Base-by-base conservation (phyloP, 2,113 vertebrate species). In the Collichthys lucidus region DNA sequence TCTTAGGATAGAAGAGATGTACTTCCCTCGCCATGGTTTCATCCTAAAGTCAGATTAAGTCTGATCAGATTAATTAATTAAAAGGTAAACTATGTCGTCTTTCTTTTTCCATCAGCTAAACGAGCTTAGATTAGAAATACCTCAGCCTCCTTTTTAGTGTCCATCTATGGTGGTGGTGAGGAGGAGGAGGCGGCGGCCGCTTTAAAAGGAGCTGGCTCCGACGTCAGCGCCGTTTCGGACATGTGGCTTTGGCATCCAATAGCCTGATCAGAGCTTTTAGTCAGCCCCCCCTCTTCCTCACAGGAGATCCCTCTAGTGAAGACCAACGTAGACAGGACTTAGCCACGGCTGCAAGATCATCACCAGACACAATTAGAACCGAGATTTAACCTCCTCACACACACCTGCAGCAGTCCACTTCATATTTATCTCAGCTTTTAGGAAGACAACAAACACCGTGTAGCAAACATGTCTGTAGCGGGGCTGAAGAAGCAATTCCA, bases 401-500 rank as follows among this genome's bases (percentile, higher is more conserved):
- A 3, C 65, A 56, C 11, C 66, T 22, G 47, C 69, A 86, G 66
- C 73, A 61, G 26, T 26, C 31, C 82, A 46, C 19, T 53, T 55
- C 16, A 44, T 11, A 15, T 24, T 35, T 8, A 40, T 40, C 19
- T 22, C 83, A 35, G 67, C 29, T 53, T 56, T 9, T 40, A 40
- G 80, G 62, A 86, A 73, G 2, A n/a, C n/a, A 26, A 26, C 1
- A 26, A 26, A 26, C 90, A 65, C 40, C 77, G 77, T 67, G 82
- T 66, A 81, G 84, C 88, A 44, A 89, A 70, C 93, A 96, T 97
- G 96, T 96, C 96, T 89, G 96, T 97, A 92, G 96, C 96, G 81
- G 96, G 96, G 78, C 90, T 96, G 19, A 96, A 96, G 93, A 96
- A 97, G 86, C 96, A 97, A 71, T 97, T 97, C 93, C 96, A 97